Conservation (phyloP, 2,888 invertebrate species). For the Doris montereyensis region DNA sequence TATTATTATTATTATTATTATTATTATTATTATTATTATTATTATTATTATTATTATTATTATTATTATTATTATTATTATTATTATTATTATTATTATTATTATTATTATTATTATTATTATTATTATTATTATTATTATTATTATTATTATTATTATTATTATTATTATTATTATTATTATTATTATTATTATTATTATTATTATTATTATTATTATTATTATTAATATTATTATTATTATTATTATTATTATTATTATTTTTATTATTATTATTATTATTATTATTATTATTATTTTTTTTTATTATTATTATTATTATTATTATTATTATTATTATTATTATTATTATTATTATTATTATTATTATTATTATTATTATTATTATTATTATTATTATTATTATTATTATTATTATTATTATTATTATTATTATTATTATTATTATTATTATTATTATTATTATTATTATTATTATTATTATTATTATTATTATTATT, state of each 20-base stretch:
- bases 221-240: neutral
- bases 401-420: neutral
- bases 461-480: neutral
- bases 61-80: neutral
- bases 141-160: neutral
- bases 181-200: neutral
- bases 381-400: neutral
- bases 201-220: neutral
- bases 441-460: constrained; percentile 2
- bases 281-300: neutral
- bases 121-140: neutral
- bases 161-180: neutral
- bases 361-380: neutral
- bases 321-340: neutral
- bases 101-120: neutral
- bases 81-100: neutral
- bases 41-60: neutral
- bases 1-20: neutral
- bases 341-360: neutral
- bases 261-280: neutral
- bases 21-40: neutral
- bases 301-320: neutral
- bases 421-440: neutral
- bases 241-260: neutral
- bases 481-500: neutral